A percentile compares a stretch with the other conserved stretches of the same genome.
These are phyloP conservation scores for Andrena bucephala DNA, from an alignment of 2,888 invertebrate genomes.

Conservation along the genomic window DNA sequence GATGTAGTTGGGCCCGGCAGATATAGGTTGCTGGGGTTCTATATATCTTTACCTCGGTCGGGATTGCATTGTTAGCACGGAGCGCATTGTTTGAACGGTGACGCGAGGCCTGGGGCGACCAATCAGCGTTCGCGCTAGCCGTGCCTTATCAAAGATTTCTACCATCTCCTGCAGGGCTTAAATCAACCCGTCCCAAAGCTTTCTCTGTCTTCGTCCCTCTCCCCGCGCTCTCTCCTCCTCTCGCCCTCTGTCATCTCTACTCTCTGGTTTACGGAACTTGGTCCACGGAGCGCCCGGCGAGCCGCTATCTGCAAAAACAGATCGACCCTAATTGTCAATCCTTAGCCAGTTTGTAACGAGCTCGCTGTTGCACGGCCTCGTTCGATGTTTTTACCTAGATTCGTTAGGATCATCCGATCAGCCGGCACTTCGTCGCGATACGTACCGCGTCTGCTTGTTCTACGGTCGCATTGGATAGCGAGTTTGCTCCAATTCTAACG, in stretches of 20 bases:
- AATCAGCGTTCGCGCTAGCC: conserved; percentile 79
- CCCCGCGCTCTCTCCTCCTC: background rate
- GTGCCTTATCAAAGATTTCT: conserved; percentile 80
- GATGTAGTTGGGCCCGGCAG: conserved; percentile 53
- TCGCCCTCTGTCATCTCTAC: conserved; percentile 35
- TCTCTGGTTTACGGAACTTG: conserved; percentile 60
- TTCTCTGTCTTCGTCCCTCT: background rate
- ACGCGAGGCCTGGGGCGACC: conserved; percentile 80
- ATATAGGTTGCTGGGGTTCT: conserved; percentile 65
- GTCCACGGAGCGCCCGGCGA: conserved; percentile 44
- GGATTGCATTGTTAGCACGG: conserved; percentile 81
- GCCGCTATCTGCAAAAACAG: conserved; percentile 55
- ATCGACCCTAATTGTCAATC: conserved; percentile 69
- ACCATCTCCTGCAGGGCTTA: conserved; percentile 68
- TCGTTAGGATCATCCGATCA: conserved; percentile 51
- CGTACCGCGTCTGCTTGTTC: conserved; percentile 14
- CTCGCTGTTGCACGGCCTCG: conserved; percentile 16
- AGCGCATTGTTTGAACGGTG: conserved; percentile 81
- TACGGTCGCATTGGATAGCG: background rate
- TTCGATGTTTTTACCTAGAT: conserved; percentile 45
- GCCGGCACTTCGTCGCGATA: conserved; percentile 11
- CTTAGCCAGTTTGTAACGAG: conserved; percentile 55
- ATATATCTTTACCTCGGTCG: conserved; percentile 77
- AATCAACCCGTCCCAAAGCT: conserved; percentile 66
- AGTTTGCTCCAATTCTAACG: conserved; percentile 37